A percentile compares a stretch with the other conserved stretches of the same genome.
Evolutionary conservation across 2,888 invertebrate species (phyloP).

Genomic region (Tetragnatha montana): DNA sequence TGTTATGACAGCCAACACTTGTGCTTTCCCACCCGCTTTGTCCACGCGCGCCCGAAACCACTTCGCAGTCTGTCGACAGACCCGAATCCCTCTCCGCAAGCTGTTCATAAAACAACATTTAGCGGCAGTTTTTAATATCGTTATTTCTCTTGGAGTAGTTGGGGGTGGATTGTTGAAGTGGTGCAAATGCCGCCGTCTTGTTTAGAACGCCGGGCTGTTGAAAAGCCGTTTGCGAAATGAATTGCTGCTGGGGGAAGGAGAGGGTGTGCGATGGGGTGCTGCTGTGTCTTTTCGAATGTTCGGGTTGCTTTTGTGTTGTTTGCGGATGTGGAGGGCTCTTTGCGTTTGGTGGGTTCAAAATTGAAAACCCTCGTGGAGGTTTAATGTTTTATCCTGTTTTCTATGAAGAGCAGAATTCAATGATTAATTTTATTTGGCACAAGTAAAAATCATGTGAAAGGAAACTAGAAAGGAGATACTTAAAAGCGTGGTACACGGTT

Average conservation of each 20-base stretch:
- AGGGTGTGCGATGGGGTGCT: not conserved
- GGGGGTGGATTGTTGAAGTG: not conserved
- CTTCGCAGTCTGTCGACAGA: constrained; percentile 10
- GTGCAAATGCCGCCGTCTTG: not conserved
- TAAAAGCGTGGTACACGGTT: too few species aligned
- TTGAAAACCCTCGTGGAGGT: too few species aligned
- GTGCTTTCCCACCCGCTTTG: constrained; percentile 65
- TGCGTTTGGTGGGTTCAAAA: not conserved
- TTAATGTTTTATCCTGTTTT: too few species aligned
- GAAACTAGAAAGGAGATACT: too few species aligned
- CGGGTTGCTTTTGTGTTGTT: not conserved
- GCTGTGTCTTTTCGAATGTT: not conserved
- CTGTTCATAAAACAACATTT: constrained; percentile 36
- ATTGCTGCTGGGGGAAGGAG: not conserved
- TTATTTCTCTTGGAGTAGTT: not conserved
- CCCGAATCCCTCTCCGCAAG: constrained; percentile 4
- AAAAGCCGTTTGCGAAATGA: constrained; percentile 4
- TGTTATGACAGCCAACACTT: constrained; percentile 68
- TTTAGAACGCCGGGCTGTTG: not conserved
- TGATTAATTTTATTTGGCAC: too few species aligned
- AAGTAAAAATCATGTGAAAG: too few species aligned
- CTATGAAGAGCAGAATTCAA: too few species aligned
- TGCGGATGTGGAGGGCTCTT: not conserved
- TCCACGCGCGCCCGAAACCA: constrained; percentile 22
- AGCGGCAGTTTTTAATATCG: not conserved